These are phyloP conservation scores for Meliscaeva auricollis DNA, from an alignment of 2,888 invertebrate species.

Conservation along the genomic window DNA sequence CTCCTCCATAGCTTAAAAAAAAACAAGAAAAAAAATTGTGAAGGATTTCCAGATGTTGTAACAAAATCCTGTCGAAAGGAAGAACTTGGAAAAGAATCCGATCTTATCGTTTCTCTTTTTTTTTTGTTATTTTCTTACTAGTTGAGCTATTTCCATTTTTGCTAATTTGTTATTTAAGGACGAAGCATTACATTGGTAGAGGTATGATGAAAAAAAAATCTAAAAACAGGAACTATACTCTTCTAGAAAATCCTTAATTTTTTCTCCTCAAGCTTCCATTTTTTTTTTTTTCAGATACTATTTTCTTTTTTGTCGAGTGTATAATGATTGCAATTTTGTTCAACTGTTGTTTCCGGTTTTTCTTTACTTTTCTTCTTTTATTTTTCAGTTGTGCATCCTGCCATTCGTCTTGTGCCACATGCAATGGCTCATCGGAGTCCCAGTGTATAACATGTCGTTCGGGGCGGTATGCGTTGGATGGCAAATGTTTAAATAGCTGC, in stretches of 20 bases:
- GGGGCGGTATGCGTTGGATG: conserved; percentile 89
- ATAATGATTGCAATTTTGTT: conserved; percentile 70
- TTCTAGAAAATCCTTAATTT: conserved; percentile 34
- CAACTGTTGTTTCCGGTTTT: conserved; percentile 62
- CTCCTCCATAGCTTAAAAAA: neutral
- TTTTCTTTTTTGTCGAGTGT: conserved; percentile 57
- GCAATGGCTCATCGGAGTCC: conserved; percentile 90
- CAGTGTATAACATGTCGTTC: conserved; percentile 93
- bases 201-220: neutral
- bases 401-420: conserved; percentile 92
- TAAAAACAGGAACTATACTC: conserved; percentile 29
- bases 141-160: conserved; percentile 22
- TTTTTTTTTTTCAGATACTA: neutral
- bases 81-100: neutral
- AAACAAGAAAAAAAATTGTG: neutral
- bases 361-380: conserved; percentile 42
- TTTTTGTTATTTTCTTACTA: neutral
- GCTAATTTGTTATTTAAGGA: conserved; percentile 25
- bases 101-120: conserved; percentile 9
- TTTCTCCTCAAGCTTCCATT: neutral
- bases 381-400: conserved; percentile 89
- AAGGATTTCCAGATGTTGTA: conserved; percentile 10
- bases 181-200: neutral
- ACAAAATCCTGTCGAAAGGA: conserved; percentile 1
- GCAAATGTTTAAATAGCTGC: conserved; percentile 89